Conservation (phyloP, 2,113 vertebrate genomes). For the Sminthopsis crassicaudata region DNA sequence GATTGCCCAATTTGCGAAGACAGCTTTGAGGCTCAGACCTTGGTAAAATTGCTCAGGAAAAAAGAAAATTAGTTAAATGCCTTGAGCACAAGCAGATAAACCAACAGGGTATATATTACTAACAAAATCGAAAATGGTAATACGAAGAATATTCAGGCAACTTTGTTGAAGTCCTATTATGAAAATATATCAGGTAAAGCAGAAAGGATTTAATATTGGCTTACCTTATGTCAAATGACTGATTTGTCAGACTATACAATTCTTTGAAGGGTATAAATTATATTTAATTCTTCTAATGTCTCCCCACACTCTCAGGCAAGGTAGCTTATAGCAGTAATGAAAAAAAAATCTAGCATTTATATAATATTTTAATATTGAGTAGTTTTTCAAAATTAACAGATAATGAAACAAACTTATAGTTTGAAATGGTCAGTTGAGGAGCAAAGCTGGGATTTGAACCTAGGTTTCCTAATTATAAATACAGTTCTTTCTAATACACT, state of each 20-base stretch:
- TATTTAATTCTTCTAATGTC: background rate
- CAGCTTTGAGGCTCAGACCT: background rate
- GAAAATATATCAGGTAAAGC: background rate
- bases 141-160: background rate
- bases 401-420: background rate
- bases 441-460: background rate
- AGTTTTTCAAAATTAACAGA: background rate
- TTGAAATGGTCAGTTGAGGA: background rate
- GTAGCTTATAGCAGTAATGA: background rate
- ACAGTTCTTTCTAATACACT: background rate
- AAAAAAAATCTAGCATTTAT: background rate
- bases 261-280: background rate
- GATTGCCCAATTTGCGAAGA: background rate
- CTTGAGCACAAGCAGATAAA: background rate
- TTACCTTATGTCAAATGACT: background rate
- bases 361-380: background rate
- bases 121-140: background rate
- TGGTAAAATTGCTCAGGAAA: background rate
- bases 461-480: background rate
- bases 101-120: background rate
- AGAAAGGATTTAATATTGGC: background rate
- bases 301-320: background rate
- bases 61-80: background rate
- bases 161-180: background rate
- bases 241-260: background rate